Conservation (phyloP, 2,888 invertebrate species). For the Serripes groenlandicus region DNA sequence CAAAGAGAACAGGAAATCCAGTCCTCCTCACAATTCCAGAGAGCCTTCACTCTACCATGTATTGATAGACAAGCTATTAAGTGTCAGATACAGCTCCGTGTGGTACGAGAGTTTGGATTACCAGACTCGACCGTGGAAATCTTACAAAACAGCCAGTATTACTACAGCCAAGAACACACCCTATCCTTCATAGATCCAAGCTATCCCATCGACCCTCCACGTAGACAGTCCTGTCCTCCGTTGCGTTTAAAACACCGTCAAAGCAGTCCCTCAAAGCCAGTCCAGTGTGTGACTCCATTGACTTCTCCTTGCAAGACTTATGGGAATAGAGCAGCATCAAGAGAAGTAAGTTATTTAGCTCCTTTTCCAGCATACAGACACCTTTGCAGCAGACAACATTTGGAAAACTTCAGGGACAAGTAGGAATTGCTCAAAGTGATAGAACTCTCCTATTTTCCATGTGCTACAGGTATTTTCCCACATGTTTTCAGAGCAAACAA, state of each 20-base stretch:
- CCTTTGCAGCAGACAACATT: no score
- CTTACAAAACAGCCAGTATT: slow-evolving; percentile 86
- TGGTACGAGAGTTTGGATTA: slow-evolving; percentile 97
- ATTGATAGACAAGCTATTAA: slow-evolving; percentile 91
- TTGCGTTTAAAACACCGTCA: slow-evolving; percentile 51
- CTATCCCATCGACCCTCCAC: slow-evolving; percentile 40
- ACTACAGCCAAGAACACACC: slow-evolving; percentile 70
- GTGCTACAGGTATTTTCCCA: no score
- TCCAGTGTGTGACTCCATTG: slow-evolving; percentile 68
- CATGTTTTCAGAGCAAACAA: no score
- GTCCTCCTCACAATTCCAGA: slow-evolving; percentile 92
- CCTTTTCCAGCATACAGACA: no score
- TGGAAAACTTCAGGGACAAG: no score
- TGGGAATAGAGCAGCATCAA: slow-evolving; percentile 20
- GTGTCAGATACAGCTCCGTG: slow-evolving; percentile 93
- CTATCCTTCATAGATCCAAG: slow-evolving; percentile 56
- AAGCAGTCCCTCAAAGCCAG: slow-evolving; percentile 61
- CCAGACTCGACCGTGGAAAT: slow-evolving; percentile 95
- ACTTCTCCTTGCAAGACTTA: slow-evolving; percentile 58
- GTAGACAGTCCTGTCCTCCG: slow-evolving; percentile 84
- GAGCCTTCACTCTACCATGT: slow-evolving; percentile 92
- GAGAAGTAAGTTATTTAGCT: slow-evolving; percentile 45
- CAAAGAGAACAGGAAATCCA: slow-evolving; percentile 94
- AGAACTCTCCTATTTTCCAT: no score
- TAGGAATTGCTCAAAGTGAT: no score